These are phyloP conservation scores for Leptoclinus maculatus DNA, from an alignment of 2,797 vertebrate genomes.

Conservation along the genomic window DNA sequence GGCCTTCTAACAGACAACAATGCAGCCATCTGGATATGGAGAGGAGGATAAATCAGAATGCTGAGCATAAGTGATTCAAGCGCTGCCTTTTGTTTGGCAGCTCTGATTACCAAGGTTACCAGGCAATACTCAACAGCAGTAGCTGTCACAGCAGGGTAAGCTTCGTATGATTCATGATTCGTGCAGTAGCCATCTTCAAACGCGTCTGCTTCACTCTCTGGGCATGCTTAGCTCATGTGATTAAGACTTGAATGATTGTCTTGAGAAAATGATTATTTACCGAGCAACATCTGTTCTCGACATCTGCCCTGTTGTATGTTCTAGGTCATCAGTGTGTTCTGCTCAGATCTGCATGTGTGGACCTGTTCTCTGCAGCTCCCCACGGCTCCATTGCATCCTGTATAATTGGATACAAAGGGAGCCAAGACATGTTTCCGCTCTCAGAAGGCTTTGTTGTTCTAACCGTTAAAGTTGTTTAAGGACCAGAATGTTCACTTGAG, in stretches of 20 bases:
- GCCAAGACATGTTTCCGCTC: conserved; percentile 30
- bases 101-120: conserved; percentile 83
- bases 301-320: conserved; percentile 18
- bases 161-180: conserved; percentile 66
- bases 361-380: conserved; percentile 62
- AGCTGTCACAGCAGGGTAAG: conserved; percentile 68
- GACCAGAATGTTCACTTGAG: conserved; percentile 27
- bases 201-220: conserved; percentile 29
- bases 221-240: conserved; percentile 21
- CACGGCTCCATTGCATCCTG: conserved; percentile 34
- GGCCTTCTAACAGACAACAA: conserved; percentile 67
- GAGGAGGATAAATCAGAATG: conserved; percentile 66
- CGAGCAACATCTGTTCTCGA: conserved; percentile 27
- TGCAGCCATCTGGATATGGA: conserved; percentile 77
- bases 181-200: conserved; percentile 51
- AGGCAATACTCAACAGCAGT: conserved; percentile 68
- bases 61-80: conserved; percentile 69
- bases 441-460: conserved; percentile 59
- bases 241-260: conserved; percentile 28
- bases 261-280: conserved; percentile 31
- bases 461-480: conserved; percentile 12
- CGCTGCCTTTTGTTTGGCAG: conserved; percentile 76
- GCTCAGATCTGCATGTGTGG: conserved; percentile 50
- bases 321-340: conserved; percentile 40
- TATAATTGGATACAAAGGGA: conserved; percentile 72